Conservation (phyloP, 2,797 vertebrate genomes). For the Streptopelia turtur region DNA sequence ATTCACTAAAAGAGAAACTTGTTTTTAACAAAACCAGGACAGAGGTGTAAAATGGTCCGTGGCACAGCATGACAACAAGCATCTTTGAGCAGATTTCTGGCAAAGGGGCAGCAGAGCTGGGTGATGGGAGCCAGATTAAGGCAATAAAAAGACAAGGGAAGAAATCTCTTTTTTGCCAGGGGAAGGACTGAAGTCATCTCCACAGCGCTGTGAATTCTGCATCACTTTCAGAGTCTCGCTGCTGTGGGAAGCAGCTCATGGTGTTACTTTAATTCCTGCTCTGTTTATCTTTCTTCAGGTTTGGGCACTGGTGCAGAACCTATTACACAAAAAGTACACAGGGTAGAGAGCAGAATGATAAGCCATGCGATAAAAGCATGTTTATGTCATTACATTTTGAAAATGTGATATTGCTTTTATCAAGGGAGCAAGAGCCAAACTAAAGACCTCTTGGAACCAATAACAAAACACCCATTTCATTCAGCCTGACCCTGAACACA, state of each 20-base stretch:
- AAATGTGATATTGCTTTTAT: background rate
- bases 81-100: background rate
- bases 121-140: background rate
- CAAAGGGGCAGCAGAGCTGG: background rate
- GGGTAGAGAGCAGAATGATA: background rate
- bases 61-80: background rate
- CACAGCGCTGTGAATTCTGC: background rate
- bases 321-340: background rate
- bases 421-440: background rate
- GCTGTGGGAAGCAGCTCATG: rapidly evolving
- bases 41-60: background rate
- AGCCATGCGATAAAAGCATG: background rate
- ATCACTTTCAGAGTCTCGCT: rapidly evolving
- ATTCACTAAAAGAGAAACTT: too few relatives aligned
- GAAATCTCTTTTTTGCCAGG: background rate
- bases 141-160: background rate
- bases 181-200: background rate
- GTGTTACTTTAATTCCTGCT: background rate
- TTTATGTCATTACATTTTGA: background rate
- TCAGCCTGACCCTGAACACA: background rate
- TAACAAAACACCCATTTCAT: background rate
- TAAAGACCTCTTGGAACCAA: background rate
- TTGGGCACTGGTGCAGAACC: background rate
- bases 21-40: too few relatives aligned
- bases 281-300: background rate